These are phyloP conservation scores for Solea solea DNA, from an alignment of 2,113 vertebrate genomes.

Conservation along the genomic window DNA sequence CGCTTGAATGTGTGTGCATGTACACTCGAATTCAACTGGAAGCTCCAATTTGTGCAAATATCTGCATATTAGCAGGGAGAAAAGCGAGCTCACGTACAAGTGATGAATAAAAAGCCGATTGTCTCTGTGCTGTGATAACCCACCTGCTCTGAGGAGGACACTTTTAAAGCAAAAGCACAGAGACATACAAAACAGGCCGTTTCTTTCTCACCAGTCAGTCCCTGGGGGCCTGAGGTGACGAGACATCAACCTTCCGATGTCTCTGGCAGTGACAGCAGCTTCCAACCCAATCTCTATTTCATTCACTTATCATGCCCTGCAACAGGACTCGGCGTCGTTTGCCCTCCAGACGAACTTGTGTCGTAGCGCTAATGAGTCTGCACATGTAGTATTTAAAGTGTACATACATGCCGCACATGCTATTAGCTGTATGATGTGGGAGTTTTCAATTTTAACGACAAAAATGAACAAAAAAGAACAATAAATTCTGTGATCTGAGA, in stretches of 20 bases:
- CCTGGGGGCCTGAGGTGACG: constrained; percentile 37
- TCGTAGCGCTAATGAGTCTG: constrained; percentile 1
- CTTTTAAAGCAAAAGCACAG: constrained; percentile 48
- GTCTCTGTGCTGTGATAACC: constrained; percentile 17
- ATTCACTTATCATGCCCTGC: constrained; percentile 70
- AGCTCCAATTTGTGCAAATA: constrained; percentile 15
- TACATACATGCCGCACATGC: background rate
- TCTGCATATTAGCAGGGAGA: constrained; percentile 15
- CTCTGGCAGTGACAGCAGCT: constrained; percentile 72
- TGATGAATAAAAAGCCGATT: constrained; percentile 22
- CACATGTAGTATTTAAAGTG: background rate
- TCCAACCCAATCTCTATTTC: constrained; percentile 76
- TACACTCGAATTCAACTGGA: constrained; percentile 29
- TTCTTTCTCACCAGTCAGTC: constrained; percentile 51
- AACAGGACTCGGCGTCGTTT: constrained; percentile 61
- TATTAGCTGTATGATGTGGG: constrained; percentile 10
- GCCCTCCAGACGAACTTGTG: constrained; percentile 62
- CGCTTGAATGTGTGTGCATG: constrained; percentile 27
- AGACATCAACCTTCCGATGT: constrained; percentile 70
- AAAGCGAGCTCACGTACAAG: background rate
- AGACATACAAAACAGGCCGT: constrained; percentile 39
- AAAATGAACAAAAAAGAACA: constrained; percentile 26
- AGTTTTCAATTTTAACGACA: constrained; percentile 23
- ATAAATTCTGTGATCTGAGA: constrained; percentile 39
- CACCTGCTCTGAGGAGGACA: constrained; percentile 21